phyloP scores from a whole-genome alignment of 2,113 vertebrate species.

The Passer montanus region DNA sequence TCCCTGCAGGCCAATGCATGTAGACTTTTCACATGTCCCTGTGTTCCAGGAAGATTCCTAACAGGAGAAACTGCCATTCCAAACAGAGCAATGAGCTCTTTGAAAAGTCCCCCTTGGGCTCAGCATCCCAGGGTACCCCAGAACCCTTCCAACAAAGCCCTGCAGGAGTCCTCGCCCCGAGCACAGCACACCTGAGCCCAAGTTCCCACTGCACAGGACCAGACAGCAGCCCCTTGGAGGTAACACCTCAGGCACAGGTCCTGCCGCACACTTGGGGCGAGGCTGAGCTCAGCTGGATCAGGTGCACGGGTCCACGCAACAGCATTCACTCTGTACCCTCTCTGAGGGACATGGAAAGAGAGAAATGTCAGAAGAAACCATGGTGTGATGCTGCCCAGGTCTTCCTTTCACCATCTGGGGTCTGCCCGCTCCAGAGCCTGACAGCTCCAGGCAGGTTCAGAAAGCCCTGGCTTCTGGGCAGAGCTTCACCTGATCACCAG shows the following conservation, averaged over 20 bases:
- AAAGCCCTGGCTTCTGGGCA: not conserved
- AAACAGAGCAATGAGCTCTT: not conserved
- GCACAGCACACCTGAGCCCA: not conserved
- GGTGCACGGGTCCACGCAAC: accelerated
- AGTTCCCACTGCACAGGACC: too few relatives aligned
- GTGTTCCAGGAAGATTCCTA: not conserved
- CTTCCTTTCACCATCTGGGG: accelerated
- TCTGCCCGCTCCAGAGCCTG: not conserved
- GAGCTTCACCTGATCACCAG: not conserved
- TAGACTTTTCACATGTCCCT: accelerated
- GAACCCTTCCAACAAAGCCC: not conserved
- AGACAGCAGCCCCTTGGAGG: not conserved
- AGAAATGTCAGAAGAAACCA: not conserved
- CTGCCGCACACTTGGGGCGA: accelerated
- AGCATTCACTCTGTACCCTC: accelerated
- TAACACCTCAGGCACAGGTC: accelerated
- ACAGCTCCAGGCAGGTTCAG: not conserved
- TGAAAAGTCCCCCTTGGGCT: not conserved
- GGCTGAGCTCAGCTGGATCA: not conserved
- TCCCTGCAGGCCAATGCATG: accelerated
- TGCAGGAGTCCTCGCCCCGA: accelerated
- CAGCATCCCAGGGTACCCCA: not conserved
- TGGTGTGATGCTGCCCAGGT: accelerated
- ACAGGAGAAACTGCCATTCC: not conserved
- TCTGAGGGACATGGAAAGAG: accelerated